Base-by-base conservation (phyloP, 30 jellyfish, hydroid and myxozoan genomes). In the Aurelia aurita complex sp. Pacific region DNA sequence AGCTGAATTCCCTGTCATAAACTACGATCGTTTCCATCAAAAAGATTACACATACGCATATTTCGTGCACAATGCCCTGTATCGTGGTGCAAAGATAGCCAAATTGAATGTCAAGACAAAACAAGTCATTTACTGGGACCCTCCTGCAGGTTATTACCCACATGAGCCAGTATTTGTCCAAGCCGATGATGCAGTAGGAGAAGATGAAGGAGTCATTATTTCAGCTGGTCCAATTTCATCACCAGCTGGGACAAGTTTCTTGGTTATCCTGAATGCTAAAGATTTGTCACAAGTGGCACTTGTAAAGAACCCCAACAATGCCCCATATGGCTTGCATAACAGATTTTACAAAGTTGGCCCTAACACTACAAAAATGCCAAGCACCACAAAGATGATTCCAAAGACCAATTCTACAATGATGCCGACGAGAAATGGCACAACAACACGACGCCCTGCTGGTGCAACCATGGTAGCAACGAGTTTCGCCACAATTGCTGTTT, bases 151-250 rank as follows among this genome's bases (percentile, higher is more conserved):
- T 17, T 84, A 35, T 67, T 73, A 84, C 82, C 93, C 93, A 3
- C 93, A 84, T 73, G 93, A 84, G 77, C 93, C 93, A 46, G 67
- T 84, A 17, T 84, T 84, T 32, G 87, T 84, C 18, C 93, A 69
- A 53, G 52, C 69, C 3, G 76, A 73, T n/a, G 85, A 63, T 18
- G 82, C 77, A 4, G 66, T 74, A 32, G 87, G 67, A 50, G 93
- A 84, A 53, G 93, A 84, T 52, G 82, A 74, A 0, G 93, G 93
- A 14, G 72, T 84, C 16, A 64, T 84, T 3, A 81, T 84, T 42
- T 84, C 87, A 64, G 65, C 93, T 9, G 93, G 93, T 53, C 87
- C 93, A 15, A 68, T 84, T 5, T 84, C 93, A 4, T 62, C 35
- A 36, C 93, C 93, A 43, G 81, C 82, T 1, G 93, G 87, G 5